Evolutionary conservation across 2,113 vertebrate species (phyloP), one percentile per base, ranked within the genome.

Genomic region (Tylochromis polylepis): DNA sequence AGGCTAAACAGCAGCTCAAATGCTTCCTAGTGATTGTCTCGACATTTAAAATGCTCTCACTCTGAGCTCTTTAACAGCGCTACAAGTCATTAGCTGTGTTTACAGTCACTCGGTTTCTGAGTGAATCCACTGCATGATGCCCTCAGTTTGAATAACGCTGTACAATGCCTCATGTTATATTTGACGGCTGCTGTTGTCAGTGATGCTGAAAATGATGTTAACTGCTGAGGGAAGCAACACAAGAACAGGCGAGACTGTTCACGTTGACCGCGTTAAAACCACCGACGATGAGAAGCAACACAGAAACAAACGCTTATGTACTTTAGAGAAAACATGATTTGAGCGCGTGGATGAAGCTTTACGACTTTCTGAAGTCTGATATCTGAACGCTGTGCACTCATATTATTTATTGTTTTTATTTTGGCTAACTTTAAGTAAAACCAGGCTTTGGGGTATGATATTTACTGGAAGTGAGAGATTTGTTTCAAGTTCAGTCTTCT

Each of bases 101-200:
- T 36, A 22, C 31, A 78, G 14, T 20, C 43, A 53, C 46, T n/a
- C 5, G 0, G 2, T 16, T 49, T 49, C 46, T 18, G 14, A 49
- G 51, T 20, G 51, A 18, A 16, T 51, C 46, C 46, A 51, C 46
- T 18, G 15, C 46, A 51, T 6, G 15, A n/a, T 0, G 36, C 0
- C 62, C 62, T 67, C 62, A 5, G 34, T 22, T 67, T 0, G 5
- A 38, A 22, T 20, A 5, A 67, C 34, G 1, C 38, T 20, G 12
- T 11, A 5, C n/a, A 22, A 14, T 1, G 0, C 14, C 38, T 46
- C 65, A 0, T 0, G 1, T 72, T 46, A 72, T 18, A 27, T 27
- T 46, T 70, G 22, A 70, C 16, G 24, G 65, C 65, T 3, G 36
- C 38, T 16, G 38, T 70, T 22, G 38, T 12, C 31, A 62, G 59